Conservation (phyloP, 2,888 invertebrate genomes). For the Netelia inedita region DNA sequence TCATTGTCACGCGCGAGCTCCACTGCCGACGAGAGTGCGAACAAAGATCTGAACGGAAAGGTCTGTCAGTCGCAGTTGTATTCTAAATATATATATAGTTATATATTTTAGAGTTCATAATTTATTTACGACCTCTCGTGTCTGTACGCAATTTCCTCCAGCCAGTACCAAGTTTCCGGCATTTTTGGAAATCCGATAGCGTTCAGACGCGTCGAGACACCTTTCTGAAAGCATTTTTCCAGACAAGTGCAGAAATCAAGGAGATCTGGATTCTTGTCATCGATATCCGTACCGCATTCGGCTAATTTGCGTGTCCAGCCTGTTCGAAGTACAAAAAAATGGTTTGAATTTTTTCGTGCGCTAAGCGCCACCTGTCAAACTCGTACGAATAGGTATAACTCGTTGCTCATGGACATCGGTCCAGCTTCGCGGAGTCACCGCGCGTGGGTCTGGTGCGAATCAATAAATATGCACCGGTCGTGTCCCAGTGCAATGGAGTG, state of each 20-base stretch:
- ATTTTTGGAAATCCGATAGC: constrained; percentile 84
- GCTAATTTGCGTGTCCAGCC: constrained; percentile 84
- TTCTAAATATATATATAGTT: constrained; percentile 1
- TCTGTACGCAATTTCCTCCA: constrained; percentile 85
- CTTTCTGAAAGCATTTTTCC: constrained; percentile 87
- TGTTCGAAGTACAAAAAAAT: constrained; percentile 67
- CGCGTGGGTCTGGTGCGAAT: constrained; percentile 24
- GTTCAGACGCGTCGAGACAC: constrained; percentile 85
- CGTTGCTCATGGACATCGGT: constrained; percentile 17
- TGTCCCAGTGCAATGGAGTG: constrained; percentile 33
- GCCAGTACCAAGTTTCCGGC: constrained; percentile 86
- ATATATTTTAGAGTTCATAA: constrained; percentile 19
- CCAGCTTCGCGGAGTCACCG: constrained; percentile 27
- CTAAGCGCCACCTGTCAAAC: constrained; percentile 36
- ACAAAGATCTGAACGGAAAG: constrained; percentile 79
- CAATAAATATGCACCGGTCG: constrained; percentile 58
- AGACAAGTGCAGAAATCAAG: constrained; percentile 86
- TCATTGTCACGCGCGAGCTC: constrained; percentile 84
- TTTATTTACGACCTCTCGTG: constrained; percentile 74
- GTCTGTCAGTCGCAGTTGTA: constrained; percentile 5
- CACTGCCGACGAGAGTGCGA: constrained; percentile 84
- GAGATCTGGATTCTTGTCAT: constrained; percentile 86
- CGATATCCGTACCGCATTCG: constrained; percentile 83
- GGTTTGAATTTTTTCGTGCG: neutral
- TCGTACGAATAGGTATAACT: neutral